Evolutionary conservation across 2,888 invertebrate genomes (phyloP).

Genomic region (Argyresthia albistria): DNA sequence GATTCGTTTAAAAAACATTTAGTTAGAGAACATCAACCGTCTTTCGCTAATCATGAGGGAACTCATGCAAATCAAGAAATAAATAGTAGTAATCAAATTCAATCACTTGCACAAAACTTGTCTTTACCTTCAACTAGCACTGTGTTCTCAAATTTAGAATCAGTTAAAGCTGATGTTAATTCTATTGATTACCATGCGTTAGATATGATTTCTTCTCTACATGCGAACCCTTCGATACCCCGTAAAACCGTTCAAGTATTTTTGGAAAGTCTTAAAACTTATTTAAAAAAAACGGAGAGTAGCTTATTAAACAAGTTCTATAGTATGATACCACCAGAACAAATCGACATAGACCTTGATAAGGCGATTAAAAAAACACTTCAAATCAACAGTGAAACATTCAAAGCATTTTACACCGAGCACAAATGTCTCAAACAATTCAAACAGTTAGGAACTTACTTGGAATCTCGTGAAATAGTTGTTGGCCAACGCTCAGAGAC

Average conservation of each 20-base stretch:
- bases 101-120: not conserved
- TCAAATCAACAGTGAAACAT: not conserved
- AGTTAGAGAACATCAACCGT: not conserved
- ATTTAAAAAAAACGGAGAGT: not conserved
- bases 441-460: constrained; percentile 6
- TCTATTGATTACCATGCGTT: not conserved
- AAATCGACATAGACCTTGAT: constrained; percentile 5
- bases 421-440: constrained; percentile 4
- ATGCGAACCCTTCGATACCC: no score
- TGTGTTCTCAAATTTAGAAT: no score
- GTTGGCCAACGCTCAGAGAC: constrained; percentile 5
- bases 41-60: not conserved
- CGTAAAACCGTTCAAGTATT: constrained; percentile 4
- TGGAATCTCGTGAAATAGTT: constrained; percentile 4
- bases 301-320: not conserved
- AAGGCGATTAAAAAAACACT: constrained; percentile 1
- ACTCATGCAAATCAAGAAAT: not conserved
- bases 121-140: no score
- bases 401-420: not conserved
- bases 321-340: not conserved
- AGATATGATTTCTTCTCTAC: not conserved
- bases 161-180: no score
- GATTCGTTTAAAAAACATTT: not conserved
- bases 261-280: constrained; percentile 1
- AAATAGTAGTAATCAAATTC: not conserved